These are phyloP conservation scores for Drosophila varians DNA, from an alignment of 1,140 invertebrate species.

Conservation along the genomic window DNA sequence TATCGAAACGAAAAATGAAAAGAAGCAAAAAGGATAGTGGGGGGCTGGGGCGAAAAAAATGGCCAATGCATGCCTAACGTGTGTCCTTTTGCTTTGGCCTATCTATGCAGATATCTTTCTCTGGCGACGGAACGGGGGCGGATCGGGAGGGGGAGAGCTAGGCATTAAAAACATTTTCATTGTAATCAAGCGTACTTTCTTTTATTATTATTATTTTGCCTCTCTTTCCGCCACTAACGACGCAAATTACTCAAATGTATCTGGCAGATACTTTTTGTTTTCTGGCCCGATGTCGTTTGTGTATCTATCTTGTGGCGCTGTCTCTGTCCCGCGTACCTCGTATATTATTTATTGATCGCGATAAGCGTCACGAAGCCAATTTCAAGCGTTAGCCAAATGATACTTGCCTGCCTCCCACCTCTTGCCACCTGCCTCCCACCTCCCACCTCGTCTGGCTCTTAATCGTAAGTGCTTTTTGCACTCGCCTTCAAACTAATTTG, in stretches of 20 bases:
- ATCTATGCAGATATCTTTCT: slow-evolving; percentile 82
- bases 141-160: neutral
- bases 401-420: slow-evolving; percentile 27
- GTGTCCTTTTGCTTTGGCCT: slow-evolving; percentile 59
- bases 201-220: slow-evolving; percentile 80
- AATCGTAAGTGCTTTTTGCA: slow-evolving; percentile 58
- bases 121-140: slow-evolving; percentile 30
- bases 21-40: slow-evolving; percentile 2
- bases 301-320: slow-evolving; percentile 27
- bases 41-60: too few species aligned
- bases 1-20: slow-evolving; percentile 48
- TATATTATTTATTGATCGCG: slow-evolving; percentile 82
- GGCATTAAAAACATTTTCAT: slow-evolving; percentile 81
- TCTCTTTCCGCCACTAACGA: slow-evolving; percentile 77
- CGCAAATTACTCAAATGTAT: slow-evolving; percentile 82
- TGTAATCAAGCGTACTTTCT: slow-evolving; percentile 82
- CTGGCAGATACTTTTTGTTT: slow-evolving; percentile 77
- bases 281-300: slow-evolving; percentile 58
- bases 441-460: slow-evolving; percentile 13
- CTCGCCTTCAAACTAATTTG: slow-evolving; percentile 28
- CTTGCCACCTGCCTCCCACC: neutral
- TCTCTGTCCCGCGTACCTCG: slow-evolving; percentile 53
- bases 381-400: slow-evolving; percentile 75
- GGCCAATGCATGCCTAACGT: slow-evolving; percentile 55
- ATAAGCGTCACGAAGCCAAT: slow-evolving; percentile 82